A percentile compares a stretch with the other conserved stretches of the same genome.
phyloP scores from a whole-genome alignment of 2,797 vertebrate species.

The Premnoplex brunnescens region DNA sequence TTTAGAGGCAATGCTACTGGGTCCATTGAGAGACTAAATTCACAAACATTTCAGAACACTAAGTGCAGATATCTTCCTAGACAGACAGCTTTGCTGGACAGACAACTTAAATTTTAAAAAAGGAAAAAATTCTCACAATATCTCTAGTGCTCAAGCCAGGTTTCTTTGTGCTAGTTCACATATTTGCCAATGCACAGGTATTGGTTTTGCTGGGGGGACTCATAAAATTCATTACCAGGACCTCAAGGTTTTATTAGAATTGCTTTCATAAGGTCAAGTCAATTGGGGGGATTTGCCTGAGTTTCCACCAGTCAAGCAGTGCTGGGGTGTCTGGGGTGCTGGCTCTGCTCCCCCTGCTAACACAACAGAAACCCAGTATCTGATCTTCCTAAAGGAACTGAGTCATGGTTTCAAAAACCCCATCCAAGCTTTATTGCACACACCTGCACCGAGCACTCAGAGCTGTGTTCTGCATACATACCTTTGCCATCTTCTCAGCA shows the following conservation, averaged over 20 bases:
- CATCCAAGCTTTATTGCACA: conserved; percentile 48
- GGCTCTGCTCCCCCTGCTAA: background rate
- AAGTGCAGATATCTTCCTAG: background rate
- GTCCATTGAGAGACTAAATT: background rate
- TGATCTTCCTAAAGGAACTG: conserved; percentile 65
- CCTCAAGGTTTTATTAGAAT: background rate
- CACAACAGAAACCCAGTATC: conserved; percentile 65
- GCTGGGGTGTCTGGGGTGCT: background rate
- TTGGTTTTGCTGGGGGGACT: background rate
- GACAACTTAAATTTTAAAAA: background rate
- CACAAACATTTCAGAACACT: background rate
- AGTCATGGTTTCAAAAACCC: conserved; percentile 65
- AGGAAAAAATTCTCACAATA: background rate
- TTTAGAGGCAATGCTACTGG: background rate
- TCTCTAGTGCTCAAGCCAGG: background rate
- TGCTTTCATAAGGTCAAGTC: conserved; percentile 4
- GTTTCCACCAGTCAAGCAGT: background rate
- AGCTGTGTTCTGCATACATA: conserved; percentile 37
- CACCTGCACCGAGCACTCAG: conserved; percentile 16
- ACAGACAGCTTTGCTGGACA: background rate
- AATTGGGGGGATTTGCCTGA: rapidly evolving
- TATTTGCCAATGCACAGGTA: background rate
- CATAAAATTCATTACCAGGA: background rate
- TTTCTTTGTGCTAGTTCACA: background rate
- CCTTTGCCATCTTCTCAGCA: conserved; percentile 50